phyloP scores from a whole-genome alignment of 1,140 invertebrate species.

The Heterodera carotae region DNA sequence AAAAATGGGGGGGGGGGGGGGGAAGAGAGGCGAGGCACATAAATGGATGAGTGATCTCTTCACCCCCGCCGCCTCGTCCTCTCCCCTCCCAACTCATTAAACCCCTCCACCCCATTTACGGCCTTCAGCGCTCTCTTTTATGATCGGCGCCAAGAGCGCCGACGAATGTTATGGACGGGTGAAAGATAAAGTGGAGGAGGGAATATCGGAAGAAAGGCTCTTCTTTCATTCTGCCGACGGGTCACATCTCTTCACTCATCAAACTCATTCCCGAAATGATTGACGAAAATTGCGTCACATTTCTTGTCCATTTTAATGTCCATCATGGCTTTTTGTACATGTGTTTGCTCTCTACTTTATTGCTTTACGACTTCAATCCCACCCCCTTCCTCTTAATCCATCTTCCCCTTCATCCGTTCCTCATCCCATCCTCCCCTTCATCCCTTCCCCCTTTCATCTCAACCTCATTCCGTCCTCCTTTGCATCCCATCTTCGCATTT shows the following conservation, averaged over 20 bases:
- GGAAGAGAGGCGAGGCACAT: no score
- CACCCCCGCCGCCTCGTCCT: no score
- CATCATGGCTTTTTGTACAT: not conserved
- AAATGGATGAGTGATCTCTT: not conserved
- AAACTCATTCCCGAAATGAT: not conserved
- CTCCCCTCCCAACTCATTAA: not conserved
- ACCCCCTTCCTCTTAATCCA: not conserved
- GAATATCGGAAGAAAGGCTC: not conserved
- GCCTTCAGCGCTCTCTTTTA: not conserved
- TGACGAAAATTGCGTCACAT: not conserved
- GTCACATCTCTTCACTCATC: not conserved
- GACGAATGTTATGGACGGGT: not conserved
- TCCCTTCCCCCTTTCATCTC: not conserved
- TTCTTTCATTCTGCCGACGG: not conserved
- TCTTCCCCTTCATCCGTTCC: not conserved
- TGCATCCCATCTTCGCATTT: not conserved
- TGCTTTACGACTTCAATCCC: not conserved
- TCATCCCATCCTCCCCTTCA: not conserved
- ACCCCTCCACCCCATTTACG: not conserved
- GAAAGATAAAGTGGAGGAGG: not conserved
- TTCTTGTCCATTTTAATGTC: not conserved
- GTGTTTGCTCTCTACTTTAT: not conserved
- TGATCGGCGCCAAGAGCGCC: slow-evolving; percentile 1
- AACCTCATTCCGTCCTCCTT: not conserved
- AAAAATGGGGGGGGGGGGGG: no score